Evolutionary conservation across 2,888 invertebrate genomes (phyloP), one percentile per base, ranked within the genome.

Genomic region (Drosophila macrospina): DNA sequence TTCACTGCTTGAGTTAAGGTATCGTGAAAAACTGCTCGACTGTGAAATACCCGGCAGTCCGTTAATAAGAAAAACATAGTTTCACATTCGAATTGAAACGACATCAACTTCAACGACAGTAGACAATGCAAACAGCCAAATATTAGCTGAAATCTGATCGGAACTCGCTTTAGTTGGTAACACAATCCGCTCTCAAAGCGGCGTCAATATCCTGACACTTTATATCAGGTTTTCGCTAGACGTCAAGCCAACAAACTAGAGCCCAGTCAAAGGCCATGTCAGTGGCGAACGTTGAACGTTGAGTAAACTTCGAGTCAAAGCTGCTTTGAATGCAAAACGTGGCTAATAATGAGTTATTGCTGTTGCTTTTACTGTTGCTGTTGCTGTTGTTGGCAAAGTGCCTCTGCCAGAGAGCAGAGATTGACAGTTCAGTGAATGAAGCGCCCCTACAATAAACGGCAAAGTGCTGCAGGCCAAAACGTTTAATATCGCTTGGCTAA

Each of bases 281-380:
- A 60, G 42, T n/a, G 10, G 10, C 6, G 20, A 41, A 32, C 5
- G 13, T 41, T 6, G 20, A 41, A 32, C 5, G 20, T 41, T 41
- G 20, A 54, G 20, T 32, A 47, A 50, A 61, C 34, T 48, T 8
- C 64, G 52, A 50, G 50, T 64, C 47, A 57, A 57, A 69, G 54
- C 57, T 39, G 67, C 26, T 44, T 51, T 72, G 39, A 57, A 67
- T 48, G 61, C 42, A 76, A 63, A 75, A 34, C 47, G 20, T 8
- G 45, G 64, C 45, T 59, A 51, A 67, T 70, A 65, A 73, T 52
- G 39, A 48, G 48, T 62, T 57, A 20, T 24, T 34, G n/a, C 24
- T 44, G 30, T 16, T 39, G 44, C 11, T 41, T 1, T 24, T 39
- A 26, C 24, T 28, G 26, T n/a, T 28, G 28, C 28, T 28, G 45